Conservation (phyloP, 2,888 invertebrate genomes). For the Ctenicera cuprea region DNA sequence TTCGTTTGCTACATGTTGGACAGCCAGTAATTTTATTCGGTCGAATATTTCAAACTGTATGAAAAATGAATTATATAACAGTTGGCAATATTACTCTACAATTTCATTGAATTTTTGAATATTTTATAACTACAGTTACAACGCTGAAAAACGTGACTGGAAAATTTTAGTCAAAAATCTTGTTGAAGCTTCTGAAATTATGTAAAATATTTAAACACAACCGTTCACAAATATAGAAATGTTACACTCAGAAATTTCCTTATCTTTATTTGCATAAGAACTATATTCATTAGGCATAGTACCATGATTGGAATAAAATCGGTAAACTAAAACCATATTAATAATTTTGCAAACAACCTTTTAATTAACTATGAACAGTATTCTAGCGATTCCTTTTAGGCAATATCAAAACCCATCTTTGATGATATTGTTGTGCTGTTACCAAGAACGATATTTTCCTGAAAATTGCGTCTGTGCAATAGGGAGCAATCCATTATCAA, state of each 20-base stretch:
- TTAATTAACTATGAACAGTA: neutral
- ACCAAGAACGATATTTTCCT: constrained; percentile 22
- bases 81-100: constrained; percentile 36
- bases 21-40: constrained; percentile 37
- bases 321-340: no score
- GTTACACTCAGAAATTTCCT: neutral
- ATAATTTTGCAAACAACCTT: no score
- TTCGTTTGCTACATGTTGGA: constrained; percentile 34
- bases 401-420: neutral
- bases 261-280: neutral
- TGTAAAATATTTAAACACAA: constrained; percentile 18
- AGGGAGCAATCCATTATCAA: constrained; percentile 44
- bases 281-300: no score
- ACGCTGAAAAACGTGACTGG: constrained; percentile 33
- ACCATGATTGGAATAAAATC: no score
- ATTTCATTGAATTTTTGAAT: constrained; percentile 45
- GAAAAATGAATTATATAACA: constrained; percentile 44
- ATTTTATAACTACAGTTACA: constrained; percentile 37
- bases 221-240: neutral
- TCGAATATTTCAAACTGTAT: constrained; percentile 34
- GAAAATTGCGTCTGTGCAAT: constrained; percentile 40
- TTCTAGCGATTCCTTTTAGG: neutral
- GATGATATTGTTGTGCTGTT: constrained; percentile 30
- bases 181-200: constrained; percentile 16
- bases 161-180: constrained; percentile 35